These are phyloP conservation scores for Cosmia pyralina DNA, from an alignment of 2,888 invertebrate species.

Conservation along the genomic window DNA sequence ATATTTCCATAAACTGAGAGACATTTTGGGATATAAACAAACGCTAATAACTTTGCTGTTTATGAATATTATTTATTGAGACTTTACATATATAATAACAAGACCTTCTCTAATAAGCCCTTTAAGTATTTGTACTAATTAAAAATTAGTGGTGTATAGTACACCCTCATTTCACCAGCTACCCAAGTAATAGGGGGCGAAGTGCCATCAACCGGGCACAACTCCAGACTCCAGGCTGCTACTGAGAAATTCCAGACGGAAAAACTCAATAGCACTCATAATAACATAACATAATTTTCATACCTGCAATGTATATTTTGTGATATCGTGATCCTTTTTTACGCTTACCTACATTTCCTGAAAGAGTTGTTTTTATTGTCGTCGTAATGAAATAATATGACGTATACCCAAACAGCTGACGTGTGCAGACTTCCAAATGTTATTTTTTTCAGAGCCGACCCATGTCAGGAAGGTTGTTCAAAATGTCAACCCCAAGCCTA, in stretches of 20 bases:
- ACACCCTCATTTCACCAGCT: background rate
- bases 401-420: conserved; percentile 26
- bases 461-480: conserved; percentile 44
- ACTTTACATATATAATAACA: too few species aligned
- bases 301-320: too few species aligned
- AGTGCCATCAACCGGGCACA: background rate
- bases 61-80: too few species aligned
- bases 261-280: background rate
- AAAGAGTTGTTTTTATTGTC: background rate
- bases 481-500: conserved; percentile 51
- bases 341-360: background rate
- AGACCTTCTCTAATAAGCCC: too few species aligned
- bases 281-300: background rate
- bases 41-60: too few species aligned
- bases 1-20: too few species aligned
- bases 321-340: background rate
- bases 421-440: conserved; percentile 18
- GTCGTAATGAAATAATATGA: conserved; percentile 21
- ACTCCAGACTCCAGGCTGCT: background rate
- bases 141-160: too few species aligned
- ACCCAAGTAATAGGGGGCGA: background rate
- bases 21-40: too few species aligned
- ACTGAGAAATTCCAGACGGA: background rate
- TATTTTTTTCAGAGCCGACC: conserved; percentile 40
- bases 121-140: too few species aligned